Percentiles rank a stretch among this genome's conserved stretches.
Conservation (phyloP, 1,140 invertebrate genomes). For the Drosophila guanche region DNA sequence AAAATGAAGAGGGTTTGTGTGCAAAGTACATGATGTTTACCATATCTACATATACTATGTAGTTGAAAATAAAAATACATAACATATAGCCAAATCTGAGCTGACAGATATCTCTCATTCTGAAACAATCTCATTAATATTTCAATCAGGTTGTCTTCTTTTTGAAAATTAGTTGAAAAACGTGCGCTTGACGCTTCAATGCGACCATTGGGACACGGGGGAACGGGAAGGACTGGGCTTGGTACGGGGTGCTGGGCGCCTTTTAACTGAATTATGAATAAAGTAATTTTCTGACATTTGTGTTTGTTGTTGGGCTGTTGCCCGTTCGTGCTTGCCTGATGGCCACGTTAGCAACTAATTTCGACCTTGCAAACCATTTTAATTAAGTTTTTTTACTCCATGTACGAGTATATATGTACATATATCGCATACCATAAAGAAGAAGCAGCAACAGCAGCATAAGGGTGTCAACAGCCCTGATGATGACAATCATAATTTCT, state of each 20-base stretch:
- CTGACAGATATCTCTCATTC: constrained; percentile 46
- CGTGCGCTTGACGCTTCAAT: constrained; percentile 41
- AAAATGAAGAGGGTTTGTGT: background rate
- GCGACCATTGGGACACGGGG: constrained; percentile 1
- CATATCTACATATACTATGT: too few species aligned
- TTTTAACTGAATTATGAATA: constrained; percentile 78
- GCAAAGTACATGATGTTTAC: background rate
- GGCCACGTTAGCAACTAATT: constrained; percentile 77
- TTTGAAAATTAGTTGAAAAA: constrained; percentile 57
- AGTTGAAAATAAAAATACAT: background rate
- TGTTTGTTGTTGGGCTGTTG: constrained; percentile 6
- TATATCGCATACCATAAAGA: constrained; percentile 19
- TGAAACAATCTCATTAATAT: constrained; percentile 69
- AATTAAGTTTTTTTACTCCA: constrained; percentile 61
- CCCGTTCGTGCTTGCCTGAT: constrained; percentile 50
- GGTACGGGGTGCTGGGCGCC: constrained; percentile 34
- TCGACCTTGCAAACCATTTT: constrained; percentile 78
- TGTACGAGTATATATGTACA: constrained; percentile 22
- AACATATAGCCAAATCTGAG: background rate
- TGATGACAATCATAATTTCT: constrained; percentile 39
- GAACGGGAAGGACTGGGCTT: background rate
- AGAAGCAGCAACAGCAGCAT: constrained; percentile 15
- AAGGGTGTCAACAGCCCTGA: constrained; percentile 24
- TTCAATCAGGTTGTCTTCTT: constrained; percentile 54
- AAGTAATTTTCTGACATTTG: constrained; percentile 51